Conservation (phyloP, 1,140 invertebrate species). For the Cherax destructor region DNA sequence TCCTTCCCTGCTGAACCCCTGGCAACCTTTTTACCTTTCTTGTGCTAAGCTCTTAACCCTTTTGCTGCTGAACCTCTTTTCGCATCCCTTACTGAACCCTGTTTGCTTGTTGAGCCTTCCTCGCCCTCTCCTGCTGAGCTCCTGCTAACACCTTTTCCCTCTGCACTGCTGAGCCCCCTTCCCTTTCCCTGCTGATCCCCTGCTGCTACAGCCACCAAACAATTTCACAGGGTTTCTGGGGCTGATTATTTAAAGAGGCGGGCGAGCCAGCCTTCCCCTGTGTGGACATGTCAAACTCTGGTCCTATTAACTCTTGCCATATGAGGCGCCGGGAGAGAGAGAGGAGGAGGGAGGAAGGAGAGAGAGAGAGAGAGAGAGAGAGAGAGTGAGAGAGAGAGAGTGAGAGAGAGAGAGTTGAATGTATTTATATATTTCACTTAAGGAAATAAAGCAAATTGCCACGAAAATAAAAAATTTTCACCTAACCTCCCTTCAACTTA, state of each 20-base stretch:
- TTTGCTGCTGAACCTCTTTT: neutral
- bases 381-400: too few relatives aligned
- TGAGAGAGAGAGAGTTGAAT: too few relatives aligned
- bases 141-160: too few relatives aligned
- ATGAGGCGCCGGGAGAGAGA: constrained; percentile 23
- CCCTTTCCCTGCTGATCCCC: neutral
- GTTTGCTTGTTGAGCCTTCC: too few relatives aligned
- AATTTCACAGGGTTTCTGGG: constrained; percentile 42
- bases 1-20: neutral
- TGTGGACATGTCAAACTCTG: constrained; percentile 57
- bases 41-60: neutral
- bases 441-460: too few relatives aligned
- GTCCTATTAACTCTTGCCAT: constrained; percentile 54
- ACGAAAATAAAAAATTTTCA: too few relatives aligned
- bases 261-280: neutral
- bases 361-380: neutral
- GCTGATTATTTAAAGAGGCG: constrained; percentile 45
- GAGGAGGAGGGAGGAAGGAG: neutral
- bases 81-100: too few relatives aligned
- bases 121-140: too few relatives aligned
- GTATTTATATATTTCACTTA: too few relatives aligned
- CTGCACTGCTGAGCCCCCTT: too few relatives aligned
- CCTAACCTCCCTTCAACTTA: too few relatives aligned
- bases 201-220: neutral
- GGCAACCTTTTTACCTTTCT: neutral